These are phyloP conservation scores for Cataglyphis rosenhaueri DNA, from an alignment of 2,888 invertebrate species.

Conservation along the genomic window DNA sequence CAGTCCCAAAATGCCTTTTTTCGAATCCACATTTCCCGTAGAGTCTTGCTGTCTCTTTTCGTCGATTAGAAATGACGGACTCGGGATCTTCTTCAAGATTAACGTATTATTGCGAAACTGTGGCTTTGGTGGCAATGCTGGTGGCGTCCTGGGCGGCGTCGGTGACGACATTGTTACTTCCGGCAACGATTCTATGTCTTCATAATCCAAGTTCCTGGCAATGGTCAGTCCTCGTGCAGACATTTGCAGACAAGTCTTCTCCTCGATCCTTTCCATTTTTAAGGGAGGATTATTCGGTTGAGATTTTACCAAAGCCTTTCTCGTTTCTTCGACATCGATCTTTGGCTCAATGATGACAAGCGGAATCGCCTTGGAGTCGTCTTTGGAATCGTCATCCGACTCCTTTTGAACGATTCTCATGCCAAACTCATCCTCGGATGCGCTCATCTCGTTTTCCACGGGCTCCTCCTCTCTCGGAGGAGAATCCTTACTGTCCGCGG, in stretches of 20 bases:
- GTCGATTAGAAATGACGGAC: slow-evolving; percentile 84
- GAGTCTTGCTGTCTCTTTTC: slow-evolving; percentile 79
- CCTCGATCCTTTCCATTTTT: slow-evolving; percentile 81
- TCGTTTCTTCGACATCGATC: slow-evolving; percentile 68
- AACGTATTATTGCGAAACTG: slow-evolving; percentile 81
- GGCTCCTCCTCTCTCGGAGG: slow-evolving; percentile 57
- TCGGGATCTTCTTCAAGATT: slow-evolving; percentile 83
- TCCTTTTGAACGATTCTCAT: slow-evolving; percentile 75
- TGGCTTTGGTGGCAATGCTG: slow-evolving; percentile 93
- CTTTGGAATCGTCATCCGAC: slow-evolving; percentile 69
- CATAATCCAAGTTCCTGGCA: slow-evolving; percentile 84
- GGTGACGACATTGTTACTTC: slow-evolving; percentile 73
- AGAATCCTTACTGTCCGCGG: slow-evolving; percentile 63
- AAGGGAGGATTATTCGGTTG: slow-evolving; percentile 74
- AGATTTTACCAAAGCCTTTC: slow-evolving; percentile 55
- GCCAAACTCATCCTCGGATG: slow-evolving; percentile 82
- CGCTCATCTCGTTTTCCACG: slow-evolving; percentile 68
- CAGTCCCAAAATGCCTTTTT: slow-evolving; percentile 66
- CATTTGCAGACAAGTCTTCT: slow-evolving; percentile 83
- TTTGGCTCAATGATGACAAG: slow-evolving; percentile 81
- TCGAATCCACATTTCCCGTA: slow-evolving; percentile 63
- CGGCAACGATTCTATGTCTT: slow-evolving; percentile 84
- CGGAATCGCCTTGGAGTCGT: slow-evolving; percentile 79
- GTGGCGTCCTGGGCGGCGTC: slow-evolving; percentile 86
- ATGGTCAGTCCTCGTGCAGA: slow-evolving; percentile 82